Evolutionary conservation across 2,797 vertebrate genomes (phyloP).

Genomic region (Kryptolebias ocellatus): DNA sequence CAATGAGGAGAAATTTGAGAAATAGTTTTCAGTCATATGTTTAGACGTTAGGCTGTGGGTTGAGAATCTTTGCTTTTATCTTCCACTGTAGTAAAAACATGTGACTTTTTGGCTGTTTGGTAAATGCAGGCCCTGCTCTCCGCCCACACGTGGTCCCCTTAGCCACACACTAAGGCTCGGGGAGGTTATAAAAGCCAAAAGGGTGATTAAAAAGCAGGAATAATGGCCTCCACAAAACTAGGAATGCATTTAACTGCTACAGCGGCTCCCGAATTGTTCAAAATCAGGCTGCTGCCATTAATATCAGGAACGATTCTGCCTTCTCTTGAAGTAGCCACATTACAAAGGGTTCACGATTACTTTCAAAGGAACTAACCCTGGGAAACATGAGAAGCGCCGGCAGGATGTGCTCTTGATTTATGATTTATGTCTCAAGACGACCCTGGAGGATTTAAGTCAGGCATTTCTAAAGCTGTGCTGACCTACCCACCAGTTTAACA

Average conservation of each 20-base stretch:
- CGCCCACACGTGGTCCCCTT: constrained; percentile 79
- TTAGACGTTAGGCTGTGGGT: background rate
- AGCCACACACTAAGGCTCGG: constrained; percentile 78
- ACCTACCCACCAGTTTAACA: constrained; percentile 70
- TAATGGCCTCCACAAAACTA: constrained; percentile 85
- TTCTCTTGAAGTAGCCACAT: constrained; percentile 46
- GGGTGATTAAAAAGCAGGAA: constrained; percentile 85
- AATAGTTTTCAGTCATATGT: constrained; percentile 1
- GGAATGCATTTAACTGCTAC: constrained; percentile 82
- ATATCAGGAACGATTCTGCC: constrained; percentile 70
- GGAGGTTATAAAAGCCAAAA: constrained; percentile 83
- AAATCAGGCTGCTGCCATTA: constrained; percentile 63
- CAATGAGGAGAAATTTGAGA: background rate
- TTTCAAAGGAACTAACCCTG: constrained; percentile 53
- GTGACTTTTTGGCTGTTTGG: constrained; percentile 25
- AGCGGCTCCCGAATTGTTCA: constrained; percentile 67
- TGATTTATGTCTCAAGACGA: constrained; percentile 71
- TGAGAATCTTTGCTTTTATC: constrained; percentile 9
- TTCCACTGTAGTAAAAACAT: constrained; percentile 9
- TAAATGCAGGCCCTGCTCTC: constrained; percentile 53
- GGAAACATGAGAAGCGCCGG: constrained; percentile 50
- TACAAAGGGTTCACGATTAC: constrained; percentile 27
- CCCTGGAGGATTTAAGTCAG: constrained; percentile 54
- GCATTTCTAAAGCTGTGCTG: constrained; percentile 57
- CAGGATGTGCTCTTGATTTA: constrained; percentile 56